Base-by-base conservation (phyloP, 2,888 invertebrate genomes). In the Zele albiditarsus region DNA sequence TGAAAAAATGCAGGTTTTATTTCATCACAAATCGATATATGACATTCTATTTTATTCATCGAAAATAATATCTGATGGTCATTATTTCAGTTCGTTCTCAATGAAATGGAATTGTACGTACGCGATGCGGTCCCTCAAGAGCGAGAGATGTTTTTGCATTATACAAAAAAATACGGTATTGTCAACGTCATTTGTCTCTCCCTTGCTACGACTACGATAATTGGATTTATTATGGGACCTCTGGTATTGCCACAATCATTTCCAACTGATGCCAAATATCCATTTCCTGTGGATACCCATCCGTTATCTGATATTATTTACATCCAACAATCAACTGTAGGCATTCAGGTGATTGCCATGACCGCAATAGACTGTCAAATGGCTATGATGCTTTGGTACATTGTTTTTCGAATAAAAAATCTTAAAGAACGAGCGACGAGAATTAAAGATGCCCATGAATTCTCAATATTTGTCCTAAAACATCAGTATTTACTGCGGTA, bases 221-320 rank as follows among this genome's bases (percentile, higher is more conserved):
- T 74, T 3, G 10, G 71, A 1, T 74, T 80, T 12, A 76, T 82
- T 16, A 38, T 67, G 58, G 71, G 74, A 1, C 82, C 83, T 33
- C 31, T 82, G 12, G 10, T 79, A n/a, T 49, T 72, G n/a, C 12
- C 67, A 2, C 71, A 77, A 62, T 23, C 77, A 1, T 79, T 87
- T 23, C 87, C 86, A 6, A 78, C 80, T 0, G 76, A 80, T 25
- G 78, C 82, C 0, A 77, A 79, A 57, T 86, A 85, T 76, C 87
- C 82, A 16, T 82, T 82, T 78, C 0, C 78, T 0, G 49, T 68
- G 12, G 66, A 81, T 1, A n/a, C 72, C 27, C 66, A 60, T 66
- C 76, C 75, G 28, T 5, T 76, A 0, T 76, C 23, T 28, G 77
- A 75, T 57, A 57, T 80, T 5, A 58, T 80, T 16, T 84, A 81